Evolutionary conservation across 1,140 invertebrate species (phyloP), one percentile per base, ranked within the genome.

Genomic region (Rhizoglyphus robini): DNA sequence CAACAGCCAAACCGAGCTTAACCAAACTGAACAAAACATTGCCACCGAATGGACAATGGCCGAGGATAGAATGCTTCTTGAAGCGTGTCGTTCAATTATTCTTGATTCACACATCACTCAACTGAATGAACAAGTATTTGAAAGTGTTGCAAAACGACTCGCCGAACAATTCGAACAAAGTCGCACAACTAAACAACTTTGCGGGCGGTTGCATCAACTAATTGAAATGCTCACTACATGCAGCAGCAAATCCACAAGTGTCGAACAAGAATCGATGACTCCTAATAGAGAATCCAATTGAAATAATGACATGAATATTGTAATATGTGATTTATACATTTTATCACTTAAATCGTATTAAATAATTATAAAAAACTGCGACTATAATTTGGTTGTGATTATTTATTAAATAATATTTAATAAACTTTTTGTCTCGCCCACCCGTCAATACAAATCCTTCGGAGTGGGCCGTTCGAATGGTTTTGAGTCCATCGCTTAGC

Each of bases 31-130:
- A 1, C 15, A 51, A 29, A 46, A 2, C 30, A 54, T 38, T 2
- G n/a, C n/a, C n/a, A n/a, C n/a, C n/a, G n/a, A n/a, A 60, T 67
- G 66, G 66, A 63, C 66, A 25, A 27, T 63, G 29, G 60, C 18
- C 5, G 59, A 67, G 4, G 66, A 67, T 58, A 46, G 60, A 57
- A 13, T 63, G 20, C 47, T 67, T 15, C 34, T 67, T 23, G 60
- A 67, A 47, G 23, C 60, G 8, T 63, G 46, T 64, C 25, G 51
- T 48, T 51, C 48, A 32, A 41, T 30, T 13, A 34, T 65, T 30
- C 29, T 67, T 25, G 60, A 64, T 23, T 47, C 18, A 20, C 20
- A 51, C 5, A 36, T 30, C 11, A 64, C 18, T 34, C 15, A 64
- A 34, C 31, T 64, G 4, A 51, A 18, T 23, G 46, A 49, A 49